Evolutionary conservation across 2,888 invertebrate genomes (phyloP), one percentile per base, ranked within the genome.

Genomic region (Allacma fusca): DNA sequence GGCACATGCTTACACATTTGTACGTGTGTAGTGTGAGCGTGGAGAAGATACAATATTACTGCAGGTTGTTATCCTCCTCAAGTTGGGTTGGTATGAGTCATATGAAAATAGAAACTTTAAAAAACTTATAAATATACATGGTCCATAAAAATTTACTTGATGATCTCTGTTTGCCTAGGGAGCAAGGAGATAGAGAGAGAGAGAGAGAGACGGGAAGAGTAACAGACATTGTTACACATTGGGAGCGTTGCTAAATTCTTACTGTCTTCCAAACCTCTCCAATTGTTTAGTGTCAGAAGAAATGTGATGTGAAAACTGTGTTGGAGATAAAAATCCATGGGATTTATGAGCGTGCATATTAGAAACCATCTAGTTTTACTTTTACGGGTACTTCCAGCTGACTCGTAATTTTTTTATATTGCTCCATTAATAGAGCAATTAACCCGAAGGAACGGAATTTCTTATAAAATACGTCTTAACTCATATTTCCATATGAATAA

Each of bases 101-200:
- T 23, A 65, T 26, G 65, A 65, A 65, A 65, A 28, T 16, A 65
- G 2, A 65, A 65, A 65, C 5, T 65, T 29, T 29, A 65, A 65
- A n/a, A 65, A 24, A 65, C 29, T 65, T 28, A 65, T 65, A 29
- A 65, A 65, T 65, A 65, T 28, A 65, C 65, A 65, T 65, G 16
- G 26, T 1, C 65, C 28, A 65, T 65, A 29, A 65, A 29, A 26
- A 65, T 62, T 4, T 65, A 65, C 5, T 16, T 28, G 65, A 65
- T 65, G 28, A 65, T 65, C 29, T 24, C 26, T 65, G 65, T 26
- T 12, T 26, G 28, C 1, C 24, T 13, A 19, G 19, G 26, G 13
- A 26, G 19, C 16, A 21, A 19, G 2, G 57, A 13, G 57, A 57
- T 57, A 5, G 4, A 7, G 9, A 34, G 9, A 34, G 9, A 34